A percentile compares a stretch with the other conserved stretches of the same genome.
Evolutionary conservation across 1,140 invertebrate genomes (phyloP).

Genomic region (Cotesia vestalis): DNA sequence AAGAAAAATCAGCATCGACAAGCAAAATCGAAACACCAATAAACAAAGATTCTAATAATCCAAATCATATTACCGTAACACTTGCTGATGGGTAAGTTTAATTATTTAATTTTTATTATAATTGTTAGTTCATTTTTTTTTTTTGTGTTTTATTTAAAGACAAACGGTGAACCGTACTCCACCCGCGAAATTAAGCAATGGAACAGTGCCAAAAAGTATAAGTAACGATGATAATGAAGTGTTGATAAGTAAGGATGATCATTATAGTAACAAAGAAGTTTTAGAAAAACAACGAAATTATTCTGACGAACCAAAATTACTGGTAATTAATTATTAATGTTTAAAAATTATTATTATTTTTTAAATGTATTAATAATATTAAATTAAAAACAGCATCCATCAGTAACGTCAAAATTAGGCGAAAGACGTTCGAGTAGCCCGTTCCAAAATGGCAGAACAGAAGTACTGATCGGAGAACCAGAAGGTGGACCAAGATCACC

Average conservation of each 20-base stretch:
- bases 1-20: conserved; percentile 56
- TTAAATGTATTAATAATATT: no score
- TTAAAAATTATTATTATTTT: neutral
- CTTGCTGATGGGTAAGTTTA: conserved; percentile 55
- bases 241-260: conserved; percentile 40
- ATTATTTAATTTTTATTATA: neutral
- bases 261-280: conserved; percentile 42
- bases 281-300: conserved; percentile 58
- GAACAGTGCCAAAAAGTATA: conserved; percentile 57
- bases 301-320: conserved; percentile 57
- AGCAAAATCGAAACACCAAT: conserved; percentile 51
- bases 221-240: conserved; percentile 48
- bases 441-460: conserved; percentile 77
- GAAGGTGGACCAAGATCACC: conserved; percentile 65
- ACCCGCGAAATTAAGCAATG: conserved; percentile 59
- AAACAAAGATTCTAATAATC: conserved; percentile 50
- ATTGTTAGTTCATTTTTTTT: neutral
- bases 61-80: conserved; percentile 62
- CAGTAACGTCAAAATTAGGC: conserved; percentile 45
- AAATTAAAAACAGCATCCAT: conserved; percentile 43
- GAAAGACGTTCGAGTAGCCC: conserved; percentile 70
- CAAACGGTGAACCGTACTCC: conserved; percentile 35
- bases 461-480: conserved; percentile 73
- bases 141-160: conserved; percentile 12
- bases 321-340: conserved; percentile 48